phyloP scores from a whole-genome alignment of 2,113 vertebrate genomes.

The Abramis brama region DNA sequence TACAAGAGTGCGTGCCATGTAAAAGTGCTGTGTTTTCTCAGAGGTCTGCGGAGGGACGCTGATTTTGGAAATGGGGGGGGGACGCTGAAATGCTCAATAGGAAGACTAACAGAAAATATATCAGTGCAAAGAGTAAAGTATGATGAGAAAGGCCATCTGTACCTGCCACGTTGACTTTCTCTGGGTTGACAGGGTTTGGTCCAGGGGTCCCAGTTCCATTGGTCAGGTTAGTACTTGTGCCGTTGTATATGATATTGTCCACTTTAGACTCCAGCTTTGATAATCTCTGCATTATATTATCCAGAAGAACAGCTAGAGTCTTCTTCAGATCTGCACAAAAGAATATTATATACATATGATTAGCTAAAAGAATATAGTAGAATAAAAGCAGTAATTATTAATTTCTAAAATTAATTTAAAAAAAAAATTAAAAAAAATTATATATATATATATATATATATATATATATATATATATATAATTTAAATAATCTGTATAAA shows the following conservation, averaged over 20 bases:
- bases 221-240: slow-evolving; percentile 89
- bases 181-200: slow-evolving; percentile 81
- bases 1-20: slow-evolving; percentile 11
- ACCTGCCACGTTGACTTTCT: slow-evolving; percentile 98
- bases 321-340: slow-evolving; percentile 90
- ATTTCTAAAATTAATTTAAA: not conserved
- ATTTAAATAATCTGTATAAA: too few species aligned
- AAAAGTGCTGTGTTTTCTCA: not conserved
- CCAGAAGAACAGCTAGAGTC: slow-evolving; percentile 93
- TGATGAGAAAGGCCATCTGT: slow-evolving; percentile 46
- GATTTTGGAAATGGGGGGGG: not conserved
- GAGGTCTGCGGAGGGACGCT: too few species aligned
- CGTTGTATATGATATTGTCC: slow-evolving; percentile 92
- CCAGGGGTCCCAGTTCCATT: slow-evolving; percentile 83
- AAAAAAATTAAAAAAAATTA: too few species aligned
- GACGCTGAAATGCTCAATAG: too few species aligned
- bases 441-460: too few species aligned
- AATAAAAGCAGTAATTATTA: not conserved
- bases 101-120: not conserved
- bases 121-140: not conserved
- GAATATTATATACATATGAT: not conserved
- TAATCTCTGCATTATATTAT: slow-evolving; percentile 96
- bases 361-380: not conserved
- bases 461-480: too few species aligned
- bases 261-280: slow-evolving; percentile 95